Evolutionary conservation across 2,113 vertebrate genomes (phyloP), one percentile per base, ranked within the genome.

Genomic region (Cepphus grylle): DNA sequence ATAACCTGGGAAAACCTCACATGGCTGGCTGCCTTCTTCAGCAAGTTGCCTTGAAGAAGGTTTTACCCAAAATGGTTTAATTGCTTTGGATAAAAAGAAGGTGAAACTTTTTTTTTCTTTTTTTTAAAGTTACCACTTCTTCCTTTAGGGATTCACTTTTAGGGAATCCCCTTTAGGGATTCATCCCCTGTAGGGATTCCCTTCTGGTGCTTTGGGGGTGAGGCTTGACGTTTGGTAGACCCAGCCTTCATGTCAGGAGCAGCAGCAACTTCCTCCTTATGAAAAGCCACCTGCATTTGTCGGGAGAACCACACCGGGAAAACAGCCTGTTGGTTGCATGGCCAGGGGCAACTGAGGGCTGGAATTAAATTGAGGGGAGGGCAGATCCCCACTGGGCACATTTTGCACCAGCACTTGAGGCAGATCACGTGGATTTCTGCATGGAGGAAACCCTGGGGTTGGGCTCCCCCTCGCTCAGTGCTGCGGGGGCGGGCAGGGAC

Each of bases 381-480:
- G 12, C 4, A 90, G 36, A 22, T 56, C 25, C 25, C 23, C 0
- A 0, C 25, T 32, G 32, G 27, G 25, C 15, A 30, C 2, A 2
- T 58, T 45, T 65, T 45, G 38, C 30, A 25, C 50, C 1, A 2
- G 10, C 12, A 4, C 16, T 53, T 81, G 43, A 63, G 45, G 40
- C 29, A 67, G 27, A 27, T 92, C 29, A 14, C 1, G 1, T 17
- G 15, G 23, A 45, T 55, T 85, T 71, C 52, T 59, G 36, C 32
- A 15, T 10, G 30, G 45, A 40, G 29, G 25, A 55, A 83, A n/a
- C 20, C 19, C 21, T 40, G 18, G 12, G 47, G 32, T 6, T 2
- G 5, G 30, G 25, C 9, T 86, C 13, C 55, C 40, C 22, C 8
- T 8, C 27, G 20, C 21, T 58, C 2, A 15, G 14, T 23, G 53